Conservation (phyloP, 2,888 invertebrate species). For the Epinotia bilunana region DNA sequence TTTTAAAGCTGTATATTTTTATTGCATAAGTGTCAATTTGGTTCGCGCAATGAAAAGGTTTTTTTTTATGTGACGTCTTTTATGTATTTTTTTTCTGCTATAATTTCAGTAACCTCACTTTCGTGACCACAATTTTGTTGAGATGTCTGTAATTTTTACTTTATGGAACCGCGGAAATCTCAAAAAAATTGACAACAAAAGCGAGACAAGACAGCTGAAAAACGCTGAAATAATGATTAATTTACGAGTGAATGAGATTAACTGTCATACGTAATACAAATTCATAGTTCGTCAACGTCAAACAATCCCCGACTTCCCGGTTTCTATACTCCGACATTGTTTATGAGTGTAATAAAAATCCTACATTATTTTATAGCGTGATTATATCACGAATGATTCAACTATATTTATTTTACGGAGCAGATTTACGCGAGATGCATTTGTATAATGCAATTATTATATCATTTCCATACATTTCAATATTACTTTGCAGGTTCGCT, state of each 20-base stretch:
- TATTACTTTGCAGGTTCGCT: not conserved
- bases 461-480: conserved; percentile 9
- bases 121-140: too few species aligned
- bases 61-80: not conserved
- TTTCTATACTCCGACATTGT: not conserved
- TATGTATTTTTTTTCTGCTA: too few species aligned
- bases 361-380: conserved; percentile 22
- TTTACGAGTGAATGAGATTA: not conserved
- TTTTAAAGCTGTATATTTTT: conserved; percentile 9
- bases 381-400: conserved; percentile 24
- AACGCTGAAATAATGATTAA: too few species aligned
- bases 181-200: too few species aligned
- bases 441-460: conserved; percentile 19
- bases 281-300: not conserved
- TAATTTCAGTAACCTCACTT: too few species aligned
- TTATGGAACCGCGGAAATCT: too few species aligned
- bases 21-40: not conserved
- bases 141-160: too few species aligned
- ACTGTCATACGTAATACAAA: not conserved
- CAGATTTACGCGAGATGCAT: conserved; percentile 28
- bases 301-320: not conserved
- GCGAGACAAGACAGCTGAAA: too few species aligned
- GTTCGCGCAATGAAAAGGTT: not conserved
- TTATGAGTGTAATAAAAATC: conserved; percentile 12
- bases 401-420: conserved; percentile 17